Conservation (phyloP, 2,797 vertebrate genomes). For the Fistularia commersonii region DNA sequence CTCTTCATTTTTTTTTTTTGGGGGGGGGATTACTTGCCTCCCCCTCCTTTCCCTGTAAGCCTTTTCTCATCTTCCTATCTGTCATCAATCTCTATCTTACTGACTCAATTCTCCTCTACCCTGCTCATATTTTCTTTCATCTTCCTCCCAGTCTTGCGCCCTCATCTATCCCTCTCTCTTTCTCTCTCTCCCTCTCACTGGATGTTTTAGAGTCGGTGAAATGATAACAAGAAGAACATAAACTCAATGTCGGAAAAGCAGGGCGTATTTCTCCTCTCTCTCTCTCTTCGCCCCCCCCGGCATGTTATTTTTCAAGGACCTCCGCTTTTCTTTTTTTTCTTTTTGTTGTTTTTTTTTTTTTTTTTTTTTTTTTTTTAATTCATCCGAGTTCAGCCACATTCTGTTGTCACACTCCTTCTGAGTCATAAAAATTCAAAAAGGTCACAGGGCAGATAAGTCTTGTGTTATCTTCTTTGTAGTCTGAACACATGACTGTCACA, state of each 20-base stretch:
- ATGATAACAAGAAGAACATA: constrained; percentile 65
- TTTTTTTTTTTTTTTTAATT: too few relatives aligned
- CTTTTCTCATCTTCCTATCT: constrained; percentile 69
- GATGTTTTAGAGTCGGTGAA: constrained; percentile 63
- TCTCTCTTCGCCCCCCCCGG: constrained; percentile 45
- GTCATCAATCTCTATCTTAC: constrained; percentile 73
- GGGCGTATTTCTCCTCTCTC: constrained; percentile 41
- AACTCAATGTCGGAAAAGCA: constrained; percentile 53
- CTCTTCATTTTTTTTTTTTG: background rate
- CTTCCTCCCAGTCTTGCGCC: constrained; percentile 52
- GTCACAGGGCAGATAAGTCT: constrained; percentile 43
- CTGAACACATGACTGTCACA: constrained; percentile 61
- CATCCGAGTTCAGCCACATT: constrained; percentile 28
- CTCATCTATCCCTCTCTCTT: constrained; percentile 56
- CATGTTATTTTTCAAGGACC: constrained; percentile 46
- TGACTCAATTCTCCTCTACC: constrained; percentile 63
- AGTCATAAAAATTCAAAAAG: constrained; percentile 40
- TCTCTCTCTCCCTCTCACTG: constrained; percentile 44
- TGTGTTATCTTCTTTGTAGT: constrained; percentile 49
- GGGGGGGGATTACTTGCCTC: constrained; percentile 36
- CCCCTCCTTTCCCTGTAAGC: constrained; percentile 36
- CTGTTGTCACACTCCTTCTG: constrained; percentile 34
- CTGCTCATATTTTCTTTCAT: constrained; percentile 71
- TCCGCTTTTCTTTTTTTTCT: constrained; percentile 14
- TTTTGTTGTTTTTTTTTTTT: too few relatives aligned